Evolutionary conservation across 2,113 vertebrate species (phyloP).

Genomic region (Chaetorhynchus papuensis): DNA sequence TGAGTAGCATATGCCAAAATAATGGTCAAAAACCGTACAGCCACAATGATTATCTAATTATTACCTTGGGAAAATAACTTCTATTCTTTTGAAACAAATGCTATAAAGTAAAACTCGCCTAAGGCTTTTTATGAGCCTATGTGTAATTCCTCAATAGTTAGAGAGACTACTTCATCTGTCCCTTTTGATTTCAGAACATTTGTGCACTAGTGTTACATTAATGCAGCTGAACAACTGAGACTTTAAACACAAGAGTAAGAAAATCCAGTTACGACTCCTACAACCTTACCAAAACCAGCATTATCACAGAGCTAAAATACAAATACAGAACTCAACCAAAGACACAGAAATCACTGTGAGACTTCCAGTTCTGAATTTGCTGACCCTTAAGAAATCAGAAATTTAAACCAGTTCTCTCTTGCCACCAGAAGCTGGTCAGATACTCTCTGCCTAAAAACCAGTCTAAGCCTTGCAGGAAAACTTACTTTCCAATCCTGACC

Average conservation of each 20-base stretch:
- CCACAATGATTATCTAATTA: conserved; percentile 1
- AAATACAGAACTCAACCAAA: neutral
- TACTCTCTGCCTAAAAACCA: neutral
- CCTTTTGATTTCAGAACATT: neutral
- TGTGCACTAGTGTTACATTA: neutral
- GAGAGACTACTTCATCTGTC: neutral
- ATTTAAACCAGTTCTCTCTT: neutral
- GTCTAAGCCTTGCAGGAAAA: neutral
- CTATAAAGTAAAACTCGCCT: neutral
- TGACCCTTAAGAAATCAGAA: neutral
- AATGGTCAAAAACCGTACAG: conserved; percentile 2
- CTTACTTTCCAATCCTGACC: neutral
- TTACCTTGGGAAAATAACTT: neutral
- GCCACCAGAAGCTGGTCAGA: neutral
- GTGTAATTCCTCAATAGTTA: neutral
- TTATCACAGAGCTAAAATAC: neutral
- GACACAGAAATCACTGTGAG: neutral
- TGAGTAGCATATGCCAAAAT: neutral
- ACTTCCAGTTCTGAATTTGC: neutral
- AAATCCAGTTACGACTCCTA: neutral
- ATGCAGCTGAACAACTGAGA: neutral
- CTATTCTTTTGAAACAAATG: neutral
- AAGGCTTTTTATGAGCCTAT: neutral
- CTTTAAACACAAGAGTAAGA: neutral
- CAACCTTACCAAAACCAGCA: neutral